Conservation (phyloP, 2,113 vertebrate species). For the Hippocampus guttulatus region DNA sequence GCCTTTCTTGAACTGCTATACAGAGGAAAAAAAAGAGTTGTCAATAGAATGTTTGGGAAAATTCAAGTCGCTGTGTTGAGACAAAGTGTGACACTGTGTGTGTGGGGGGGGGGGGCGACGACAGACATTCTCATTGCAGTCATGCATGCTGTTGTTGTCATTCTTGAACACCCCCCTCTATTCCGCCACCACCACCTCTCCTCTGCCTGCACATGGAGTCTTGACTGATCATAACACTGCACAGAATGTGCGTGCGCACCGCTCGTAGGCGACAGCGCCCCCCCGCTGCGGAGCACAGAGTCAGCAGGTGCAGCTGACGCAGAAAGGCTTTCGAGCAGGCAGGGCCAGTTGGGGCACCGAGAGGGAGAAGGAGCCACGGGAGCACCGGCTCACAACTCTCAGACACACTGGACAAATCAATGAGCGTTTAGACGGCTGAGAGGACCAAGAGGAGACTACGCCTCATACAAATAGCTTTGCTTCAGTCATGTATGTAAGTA, state of each 20-base stretch:
- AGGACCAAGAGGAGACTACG: slow-evolving; percentile 12
- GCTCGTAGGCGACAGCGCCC: slow-evolving; percentile 56
- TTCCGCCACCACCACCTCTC: neutral
- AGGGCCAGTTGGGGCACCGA: slow-evolving; percentile 50
- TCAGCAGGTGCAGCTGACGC: slow-evolving; percentile 72
- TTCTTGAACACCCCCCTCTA: slow-evolving; percentile 40
- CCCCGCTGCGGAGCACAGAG: slow-evolving; percentile 56
- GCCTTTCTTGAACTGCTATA: no score
- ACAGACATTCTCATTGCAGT: slow-evolving; percentile 35
- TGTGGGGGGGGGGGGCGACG: slow-evolving; percentile 36
- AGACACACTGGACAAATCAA: neutral
- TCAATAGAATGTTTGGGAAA: neutral
- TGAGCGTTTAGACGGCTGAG: neutral
- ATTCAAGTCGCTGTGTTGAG: neutral
- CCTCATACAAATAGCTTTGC: slow-evolving; percentile 10
- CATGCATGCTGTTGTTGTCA: slow-evolving; percentile 56
- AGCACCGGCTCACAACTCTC: slow-evolving; percentile 25
- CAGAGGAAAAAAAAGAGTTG: neutral
- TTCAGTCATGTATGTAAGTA: slow-evolving; percentile 32
- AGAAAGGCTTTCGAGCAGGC: slow-evolving; percentile 55
- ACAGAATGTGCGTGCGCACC: slow-evolving; percentile 20
- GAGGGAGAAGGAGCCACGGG: slow-evolving; percentile 34
- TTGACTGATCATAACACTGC: slow-evolving; percentile 32
- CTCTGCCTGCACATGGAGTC: slow-evolving; percentile 8
- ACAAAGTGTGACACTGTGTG: slow-evolving; percentile 23